Base-by-base conservation (phyloP, 2,113 vertebrate species). In the Pavo muticus region DNA sequence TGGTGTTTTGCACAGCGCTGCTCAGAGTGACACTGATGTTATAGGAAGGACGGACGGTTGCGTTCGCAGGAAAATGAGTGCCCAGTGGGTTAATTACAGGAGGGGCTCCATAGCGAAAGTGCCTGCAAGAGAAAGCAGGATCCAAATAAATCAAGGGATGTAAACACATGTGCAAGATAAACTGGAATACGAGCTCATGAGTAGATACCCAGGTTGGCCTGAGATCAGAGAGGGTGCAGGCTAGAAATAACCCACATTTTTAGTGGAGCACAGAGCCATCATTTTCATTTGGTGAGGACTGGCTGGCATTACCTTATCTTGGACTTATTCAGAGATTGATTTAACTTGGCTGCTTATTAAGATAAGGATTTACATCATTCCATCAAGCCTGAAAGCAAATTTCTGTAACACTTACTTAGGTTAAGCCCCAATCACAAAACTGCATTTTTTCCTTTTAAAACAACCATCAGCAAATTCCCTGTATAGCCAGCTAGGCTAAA, bases 81-180 rank as follows among this genome's bases (percentile, higher is more conserved):
- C 95, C 95, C 92, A 98, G 91, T 0, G 99, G 99, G 93, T 99
- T 99, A 84, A 99, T 98, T 10, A 99, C 98, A 0, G 99, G 99
- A 69, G 99, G 99, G 32, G 99, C 99, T 5, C 99, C 99, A 1
- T 98, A 97, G 48, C 98, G 98, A 57, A 99, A 97, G 91, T 99
- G 98, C 88, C 99, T 99, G 88, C 0, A 24, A 92, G 50, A 30
- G 4, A 78, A 50, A 92, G 5, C 72, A 27, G 20, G 5, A 27
- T 0, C 13, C 1, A 3, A 47, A 45, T 13, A 65, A 61, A 30
- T 1, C 0, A 0, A 11, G 40, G 65, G 24, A 8, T 63, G 17
- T 10, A 48, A 63, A 30, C 27, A 6, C 6, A 8, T 30, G 3
- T 10, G 77, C 24, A 3, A 11, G 42, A 18, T 11, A 35, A 72